A percentile compares a stretch with the other conserved stretches of the same genome.
Evolutionary conservation across 2,888 invertebrate species (phyloP).

Genomic region (Epinotia bilunana): DNA sequence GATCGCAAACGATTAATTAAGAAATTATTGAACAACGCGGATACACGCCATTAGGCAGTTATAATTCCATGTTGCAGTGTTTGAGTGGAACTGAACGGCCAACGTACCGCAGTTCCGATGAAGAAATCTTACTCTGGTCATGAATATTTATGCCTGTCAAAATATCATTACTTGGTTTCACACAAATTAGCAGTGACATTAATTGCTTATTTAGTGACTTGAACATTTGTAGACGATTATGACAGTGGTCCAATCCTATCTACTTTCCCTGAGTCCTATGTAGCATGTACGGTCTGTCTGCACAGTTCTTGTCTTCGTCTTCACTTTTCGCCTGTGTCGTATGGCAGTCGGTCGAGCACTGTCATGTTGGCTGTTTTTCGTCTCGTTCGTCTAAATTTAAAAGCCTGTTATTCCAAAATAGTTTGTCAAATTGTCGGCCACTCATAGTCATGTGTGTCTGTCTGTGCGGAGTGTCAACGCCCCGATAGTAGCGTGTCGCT

Average conservation of each 20-base stretch:
- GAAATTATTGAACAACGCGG: slow-evolving; percentile 42
- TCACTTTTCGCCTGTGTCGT: too few species aligned
- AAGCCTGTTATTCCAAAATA: too few species aligned
- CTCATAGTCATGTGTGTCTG: too few species aligned
- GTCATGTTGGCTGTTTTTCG: too few species aligned
- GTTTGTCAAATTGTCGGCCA: too few species aligned
- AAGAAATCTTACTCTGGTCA: slow-evolving; percentile 17
- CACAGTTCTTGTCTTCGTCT: too few species aligned
- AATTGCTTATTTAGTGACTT: slow-evolving; percentile 33
- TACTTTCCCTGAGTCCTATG: slow-evolving; percentile 24
- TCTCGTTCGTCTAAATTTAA: too few species aligned
- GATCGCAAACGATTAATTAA: slow-evolving; percentile 37
- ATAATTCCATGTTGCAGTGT: slow-evolving; percentile 47
- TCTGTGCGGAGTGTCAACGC: too few species aligned
- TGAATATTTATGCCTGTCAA: slow-evolving; percentile 20
- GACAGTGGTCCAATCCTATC: slow-evolving; percentile 29
- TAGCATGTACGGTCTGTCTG: neutral
- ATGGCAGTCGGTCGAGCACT: too few species aligned
- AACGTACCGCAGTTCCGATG: slow-evolving; percentile 28
- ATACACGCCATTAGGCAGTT: slow-evolving; percentile 53
- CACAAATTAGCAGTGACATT: slow-evolving; percentile 27
- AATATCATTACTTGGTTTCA: slow-evolving; percentile 18
- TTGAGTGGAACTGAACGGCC: slow-evolving; percentile 50
- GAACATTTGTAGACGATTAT: slow-evolving; percentile 34
- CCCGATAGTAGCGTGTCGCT: neutral